Conservation (phyloP, 1,140 invertebrate species). For the Drosophila triauraria region DNA sequence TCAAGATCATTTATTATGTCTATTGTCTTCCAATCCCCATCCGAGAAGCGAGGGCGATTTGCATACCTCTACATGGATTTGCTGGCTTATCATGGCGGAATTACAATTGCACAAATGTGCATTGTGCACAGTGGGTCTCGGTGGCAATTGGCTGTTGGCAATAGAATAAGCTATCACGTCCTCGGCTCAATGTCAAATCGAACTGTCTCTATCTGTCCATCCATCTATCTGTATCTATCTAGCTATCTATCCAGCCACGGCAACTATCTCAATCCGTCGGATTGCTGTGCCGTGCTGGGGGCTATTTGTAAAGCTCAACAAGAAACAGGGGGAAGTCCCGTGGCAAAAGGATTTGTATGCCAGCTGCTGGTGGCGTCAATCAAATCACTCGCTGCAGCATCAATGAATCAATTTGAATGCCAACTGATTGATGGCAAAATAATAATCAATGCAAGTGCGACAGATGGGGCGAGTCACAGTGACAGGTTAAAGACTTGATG, state of each 20-base stretch:
- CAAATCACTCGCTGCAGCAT: conserved; percentile 47
- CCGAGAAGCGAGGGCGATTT: conserved; percentile 40
- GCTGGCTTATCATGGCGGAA: conserved; percentile 65
- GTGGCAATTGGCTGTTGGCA: neutral
- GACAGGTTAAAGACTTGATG: neutral
- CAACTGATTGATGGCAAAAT: conserved; percentile 57
- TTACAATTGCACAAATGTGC: conserved; percentile 56
- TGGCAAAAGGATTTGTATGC: conserved; percentile 41
- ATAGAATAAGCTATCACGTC: conserved; percentile 60
- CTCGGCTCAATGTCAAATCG: conserved; percentile 70
- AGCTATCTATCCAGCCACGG: conserved; percentile 11
- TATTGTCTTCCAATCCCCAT: conserved; percentile 39
- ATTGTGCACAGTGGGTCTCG: conserved; percentile 17
- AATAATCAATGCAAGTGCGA: conserved; percentile 40
- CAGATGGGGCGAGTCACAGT: conserved; percentile 1
- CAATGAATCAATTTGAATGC: conserved; percentile 62
- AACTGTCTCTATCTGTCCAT: conserved; percentile 66
- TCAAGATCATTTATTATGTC: conserved; percentile 62
- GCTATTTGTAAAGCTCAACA: conserved; percentile 51
- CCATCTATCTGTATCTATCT: conserved; percentile 23
- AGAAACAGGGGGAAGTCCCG: conserved; percentile 3
- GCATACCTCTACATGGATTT: conserved; percentile 49
- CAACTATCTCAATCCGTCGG: conserved; percentile 34
- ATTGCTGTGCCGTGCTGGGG: conserved; percentile 6
- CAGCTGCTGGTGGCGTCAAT: conserved; percentile 61